Evolutionary conservation across 2,888 invertebrate genomes (phyloP), one percentile per base, ranked within the genome.

Genomic region (Syritta pipiens): DNA sequence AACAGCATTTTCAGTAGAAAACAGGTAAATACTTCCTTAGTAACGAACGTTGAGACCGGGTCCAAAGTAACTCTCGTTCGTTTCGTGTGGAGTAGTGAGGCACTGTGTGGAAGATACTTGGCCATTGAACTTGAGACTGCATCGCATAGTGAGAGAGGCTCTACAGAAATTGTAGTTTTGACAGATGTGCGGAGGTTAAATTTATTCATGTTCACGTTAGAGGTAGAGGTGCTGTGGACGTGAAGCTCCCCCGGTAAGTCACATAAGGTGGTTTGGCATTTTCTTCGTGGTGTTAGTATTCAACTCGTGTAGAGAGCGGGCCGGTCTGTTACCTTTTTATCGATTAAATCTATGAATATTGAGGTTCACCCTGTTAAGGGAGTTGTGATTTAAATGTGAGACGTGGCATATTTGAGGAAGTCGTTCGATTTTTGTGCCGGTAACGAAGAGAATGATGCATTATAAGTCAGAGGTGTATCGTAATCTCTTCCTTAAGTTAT

Each of bases 101-200:
- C 32, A 26, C 35, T n/a, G 10, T 46, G 55, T 14, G 35, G 10
- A 4, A 35, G 35, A 28, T 55, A 35, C 14, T 42, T 71, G 77
- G 77, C 53, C 77, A 65, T 65, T 77, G 77, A 77, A 77, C 77
- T 77, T 72, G 46, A n/a, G n/a, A 53, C 28, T 57, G 37, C 32
- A 60, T 20, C 32, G 35, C n/a, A n/a, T n/a, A 37, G 30, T 60
- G 22, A 28, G 55, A 22, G 37, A 44, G 22, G n/a, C 2, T 20
- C 7, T 3, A 10, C 24, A 24, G 44, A 12, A 12, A 12, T 28
- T 62, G 30, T 51, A 28, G 49, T 68, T 22, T 71, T 46, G 53
- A 57, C 67, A 48, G 14, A 22, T 48, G 19, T 20, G 22, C 12
- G 44, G 26, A 49, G n/a, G 44, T 10, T n/a, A 3, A 65, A 71